Base-by-base conservation (phyloP, 2,113 vertebrate species). In the Cyphomyrus discorhynchus region DNA sequence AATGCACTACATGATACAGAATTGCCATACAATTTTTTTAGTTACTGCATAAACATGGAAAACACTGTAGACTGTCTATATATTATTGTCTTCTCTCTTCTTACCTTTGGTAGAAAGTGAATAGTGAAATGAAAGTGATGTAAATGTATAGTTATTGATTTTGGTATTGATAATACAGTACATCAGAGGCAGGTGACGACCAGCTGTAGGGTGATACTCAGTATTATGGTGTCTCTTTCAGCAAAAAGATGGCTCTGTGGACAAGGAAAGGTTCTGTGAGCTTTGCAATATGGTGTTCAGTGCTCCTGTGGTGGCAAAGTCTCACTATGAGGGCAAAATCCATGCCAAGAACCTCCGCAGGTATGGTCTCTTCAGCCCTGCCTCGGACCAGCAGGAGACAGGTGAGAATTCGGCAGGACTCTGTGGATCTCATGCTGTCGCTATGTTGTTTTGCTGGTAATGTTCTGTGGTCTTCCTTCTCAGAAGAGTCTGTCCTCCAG, bases 211-310 rank as follows among this genome's bases (percentile, higher is more conserved):
- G 11, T 46, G 19, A 77, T 42, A 50, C 10, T 45, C 21, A 24
- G 15, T 82, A 11, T 27, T 21, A 46, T 50, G 85, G 5, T 89
- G 49, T 90, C 13, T 87, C 6, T 89, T 90, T 95, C 94, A 94
- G 35, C 94, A 97, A 96, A 50, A 88, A 66, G 91, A 86, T 88
- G 89, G 92, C 88, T 90, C 70, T 15, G 87, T 92, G 50, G 93
- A 96, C 92, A 96, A 93, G 90, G 95, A 95, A 89, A 93, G 90
- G 90, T 96, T 95, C 94, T 98, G 95, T 90, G 93, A 92, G 92
- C 93, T 97, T 92, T 98, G 96, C 92, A 97, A 95, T 74, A 93
- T 97, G 95, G 93, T 96, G 90, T 97, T 97, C 92, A 97, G 94
- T 88, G 97, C 95, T 1, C 90, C 92, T 0, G 88, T 96, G 83